A percentile compares a stretch with the other conserved stretches of the same genome.
Evolutionary conservation across 2,113 vertebrate genomes (phyloP).

Genomic region (Equus przewalskii): DNA sequence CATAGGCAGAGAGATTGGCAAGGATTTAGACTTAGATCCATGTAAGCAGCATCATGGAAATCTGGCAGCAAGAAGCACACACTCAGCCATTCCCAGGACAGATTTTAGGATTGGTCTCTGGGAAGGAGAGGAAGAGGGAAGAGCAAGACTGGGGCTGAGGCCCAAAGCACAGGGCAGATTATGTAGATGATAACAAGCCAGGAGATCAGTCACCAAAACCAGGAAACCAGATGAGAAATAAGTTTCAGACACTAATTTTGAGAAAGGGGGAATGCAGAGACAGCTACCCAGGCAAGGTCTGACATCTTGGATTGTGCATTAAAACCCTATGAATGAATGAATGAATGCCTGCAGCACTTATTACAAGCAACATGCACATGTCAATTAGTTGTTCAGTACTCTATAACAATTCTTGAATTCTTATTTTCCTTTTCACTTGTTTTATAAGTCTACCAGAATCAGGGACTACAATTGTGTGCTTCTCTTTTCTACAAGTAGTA

Average conservation of each 20-base stretch:
- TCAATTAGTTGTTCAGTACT: not conserved
- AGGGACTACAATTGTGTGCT: not conserved
- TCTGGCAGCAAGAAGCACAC: not conserved
- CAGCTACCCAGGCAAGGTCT: slow-evolving; percentile 5
- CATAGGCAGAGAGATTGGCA: not conserved
- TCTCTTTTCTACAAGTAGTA: slow-evolving; percentile 23
- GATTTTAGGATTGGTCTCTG: not conserved
- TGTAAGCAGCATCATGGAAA: not conserved
- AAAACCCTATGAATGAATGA: not conserved
- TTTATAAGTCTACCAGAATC: slow-evolving; percentile 35
- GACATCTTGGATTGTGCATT: not conserved
- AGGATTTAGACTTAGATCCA: not conserved
- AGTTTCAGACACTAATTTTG: not conserved
- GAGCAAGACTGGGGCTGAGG: not conserved
- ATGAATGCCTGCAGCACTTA: not conserved
- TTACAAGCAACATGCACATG: not conserved
- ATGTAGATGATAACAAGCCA: not conserved
- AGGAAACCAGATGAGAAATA: not conserved
- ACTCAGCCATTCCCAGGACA: not conserved
- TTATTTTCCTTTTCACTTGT: slow-evolving; percentile 40
- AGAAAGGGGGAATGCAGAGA: not conserved
- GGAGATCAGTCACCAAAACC: not conserved
- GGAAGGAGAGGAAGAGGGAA: not conserved
- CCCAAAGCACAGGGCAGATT: not conserved
- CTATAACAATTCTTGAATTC: slow-evolving; percentile 52